Base-by-base conservation (phyloP, 2,113 vertebrate species). In the Phrynosoma blainvillii region DNA sequence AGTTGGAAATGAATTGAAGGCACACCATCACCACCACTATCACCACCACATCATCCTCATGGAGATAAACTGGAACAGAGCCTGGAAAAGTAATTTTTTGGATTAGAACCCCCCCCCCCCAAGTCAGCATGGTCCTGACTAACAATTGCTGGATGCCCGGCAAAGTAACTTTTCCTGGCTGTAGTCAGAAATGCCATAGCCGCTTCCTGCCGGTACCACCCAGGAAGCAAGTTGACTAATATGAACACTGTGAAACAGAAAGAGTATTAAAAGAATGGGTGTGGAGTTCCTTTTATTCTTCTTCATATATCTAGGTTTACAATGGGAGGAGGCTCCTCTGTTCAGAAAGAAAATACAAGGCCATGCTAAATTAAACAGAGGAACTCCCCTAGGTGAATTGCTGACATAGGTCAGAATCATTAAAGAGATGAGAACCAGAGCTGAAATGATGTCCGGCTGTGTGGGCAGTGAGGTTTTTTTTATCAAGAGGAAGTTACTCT, bases 341-440 rank as follows among this genome's bases (percentile, higher is more conserved):
- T 73, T 91, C 89, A 87, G 75, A 91, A 76, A 89, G 89, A 94
- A 70, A 95, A 92, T 79, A 90, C 84, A 93, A 82, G 87, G 92
- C 87, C 84, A 84, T 85, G 84, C 62, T 92, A 92, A 90, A 89
- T 91, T 88, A 91, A 89, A 93, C 89, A 85, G 76, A 89, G 86
- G 76, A 93, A 94, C 89, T 94, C 86, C 90, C 83, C 89, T 23
- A 36, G 87, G 21, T 80, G 87, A 95, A 71, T 81, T 74, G 76
- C 1, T 82, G 18, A 73, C 84, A 82, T 74, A 90, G 92, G 91
- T 85, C 89, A 92, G 70, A 90, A 87, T 71, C 87, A 52, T 87
- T 85, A 83, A 54, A 89, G 27, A 52, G 73, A 87, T 85, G 86
- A 88, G 76, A 91, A 59, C 8, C 74, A 78, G 80, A 70, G 79